A percentile compares a stretch with the other conserved stretches of the same genome.
phyloP scores from a whole-genome alignment of 2,797 vertebrate genomes.

The Alcedo atthis region DNA sequence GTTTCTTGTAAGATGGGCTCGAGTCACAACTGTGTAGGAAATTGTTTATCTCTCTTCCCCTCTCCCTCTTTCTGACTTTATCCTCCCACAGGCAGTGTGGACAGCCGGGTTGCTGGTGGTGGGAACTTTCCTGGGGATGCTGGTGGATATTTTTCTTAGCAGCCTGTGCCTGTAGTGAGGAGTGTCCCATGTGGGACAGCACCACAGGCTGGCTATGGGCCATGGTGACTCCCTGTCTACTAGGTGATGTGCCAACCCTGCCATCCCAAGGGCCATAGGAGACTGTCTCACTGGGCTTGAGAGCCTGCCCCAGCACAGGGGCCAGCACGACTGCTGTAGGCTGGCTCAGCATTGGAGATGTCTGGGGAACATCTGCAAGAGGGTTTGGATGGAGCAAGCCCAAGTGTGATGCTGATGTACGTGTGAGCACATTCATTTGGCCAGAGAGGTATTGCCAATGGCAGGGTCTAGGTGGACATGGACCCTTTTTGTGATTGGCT shows the following conservation, averaged over 20 bases:
- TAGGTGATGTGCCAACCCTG: neutral
- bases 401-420: fast-evolving
- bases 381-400: fast-evolving
- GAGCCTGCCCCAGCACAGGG: neutral
- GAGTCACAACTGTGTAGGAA: conserved; percentile 64
- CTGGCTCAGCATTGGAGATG: neutral
- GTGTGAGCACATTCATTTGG: fast-evolving
- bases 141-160: neutral
- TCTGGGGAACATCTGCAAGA: neutral
- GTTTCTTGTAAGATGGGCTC: conserved; percentile 77
- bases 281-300: neutral
- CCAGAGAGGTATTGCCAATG: too few relatives aligned
- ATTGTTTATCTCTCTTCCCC: conserved; percentile 68
- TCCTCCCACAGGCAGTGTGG: neutral
- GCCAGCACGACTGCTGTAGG: neutral
- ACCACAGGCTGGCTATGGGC: fast-evolving
- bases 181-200: fast-evolving
- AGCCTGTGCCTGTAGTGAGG: fast-evolving
- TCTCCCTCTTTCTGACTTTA: conserved; percentile 20
- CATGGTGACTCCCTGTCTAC: neutral
- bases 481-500: neutral
- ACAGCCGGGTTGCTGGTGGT: neutral
- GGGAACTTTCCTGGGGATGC: neutral
- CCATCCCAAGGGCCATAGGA: fast-evolving
- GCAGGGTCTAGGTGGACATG: neutral